A percentile compares a stretch with the other conserved stretches of the same genome.
These are phyloP conservation scores for Atopsyche davidsoni DNA, from an alignment of 1,140 invertebrate genomes.

Conservation along the genomic window DNA sequence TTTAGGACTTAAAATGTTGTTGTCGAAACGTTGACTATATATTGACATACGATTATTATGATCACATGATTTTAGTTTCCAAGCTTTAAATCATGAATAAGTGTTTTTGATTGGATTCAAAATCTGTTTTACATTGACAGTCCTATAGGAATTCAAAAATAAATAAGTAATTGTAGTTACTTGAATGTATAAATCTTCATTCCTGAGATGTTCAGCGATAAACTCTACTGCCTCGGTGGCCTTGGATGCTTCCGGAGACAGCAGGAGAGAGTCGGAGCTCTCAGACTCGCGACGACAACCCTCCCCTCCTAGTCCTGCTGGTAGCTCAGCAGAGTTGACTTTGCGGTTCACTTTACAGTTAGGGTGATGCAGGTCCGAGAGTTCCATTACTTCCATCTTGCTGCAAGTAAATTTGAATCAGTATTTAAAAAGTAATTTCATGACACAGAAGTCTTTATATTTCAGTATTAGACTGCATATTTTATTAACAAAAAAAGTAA, in stretches of 20 bases:
- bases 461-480: no score
- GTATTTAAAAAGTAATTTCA: neutral
- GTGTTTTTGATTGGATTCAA: no score
- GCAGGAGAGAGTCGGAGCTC: constrained; percentile 80
- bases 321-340: constrained; percentile 59
- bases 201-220: constrained; percentile 94
- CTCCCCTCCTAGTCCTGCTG: constrained; percentile 51
- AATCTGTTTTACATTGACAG: no score
- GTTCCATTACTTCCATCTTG: constrained; percentile 89
- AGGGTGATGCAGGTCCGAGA: constrained; percentile 90
- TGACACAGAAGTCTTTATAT: no score
- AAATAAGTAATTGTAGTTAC: constrained; percentile 46
- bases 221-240: constrained; percentile 97
- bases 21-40: no score
- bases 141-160: neutral
- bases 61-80: no score
- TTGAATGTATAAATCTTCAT: constrained; percentile 96
- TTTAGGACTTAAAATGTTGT: no score
- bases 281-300: constrained; percentile 75
- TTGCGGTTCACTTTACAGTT: constrained; percentile 93
- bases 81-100: no score
- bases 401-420: no score
- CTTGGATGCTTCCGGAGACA: constrained; percentile 88
- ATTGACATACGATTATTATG: no score
- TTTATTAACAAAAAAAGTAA: no score